Evolutionary conservation across 2,888 invertebrate genomes (phyloP).

Genomic region (Tyria jacobaeae): DNA sequence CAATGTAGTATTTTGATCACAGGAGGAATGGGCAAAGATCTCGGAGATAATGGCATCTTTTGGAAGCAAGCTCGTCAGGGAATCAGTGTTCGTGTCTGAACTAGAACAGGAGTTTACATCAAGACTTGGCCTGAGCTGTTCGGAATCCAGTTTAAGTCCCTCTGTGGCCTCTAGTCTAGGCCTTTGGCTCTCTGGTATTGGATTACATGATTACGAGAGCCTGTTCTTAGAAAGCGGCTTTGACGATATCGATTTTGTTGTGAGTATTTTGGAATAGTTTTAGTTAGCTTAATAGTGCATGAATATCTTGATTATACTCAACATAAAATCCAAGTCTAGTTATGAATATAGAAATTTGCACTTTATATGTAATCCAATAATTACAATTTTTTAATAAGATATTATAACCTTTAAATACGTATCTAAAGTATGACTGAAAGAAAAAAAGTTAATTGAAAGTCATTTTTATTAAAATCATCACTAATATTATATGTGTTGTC

Average conservation of each 20-base stretch:
- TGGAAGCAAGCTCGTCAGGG: conserved; percentile 93
- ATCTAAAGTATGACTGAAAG: neutral
- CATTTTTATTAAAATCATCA: neutral
- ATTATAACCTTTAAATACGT: neutral
- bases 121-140: conserved; percentile 88
- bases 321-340: neutral
- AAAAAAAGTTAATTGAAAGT: neutral
- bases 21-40: conserved; percentile 98
- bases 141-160: conserved; percentile 87
- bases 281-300: neutral
- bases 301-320: neutral
- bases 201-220: conserved; percentile 94
- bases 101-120: conserved; percentile 93
- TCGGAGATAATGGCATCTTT: conserved; percentile 98
- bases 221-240: conserved; percentile 94
- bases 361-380: neutral
- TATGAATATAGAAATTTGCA: neutral
- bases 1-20: conserved; percentile 56
- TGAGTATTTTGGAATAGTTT: conserved; percentile 82
- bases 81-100: conserved; percentile 92
- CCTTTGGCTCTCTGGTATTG: conserved; percentile 92
- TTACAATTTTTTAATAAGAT: neutral
- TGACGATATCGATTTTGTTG: conserved; percentile 97
- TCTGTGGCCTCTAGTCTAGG: conserved; percentile 89
- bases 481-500: no score